Evolutionary conservation across 2,797 vertebrate species (phyloP), one percentile per base, ranked within the genome.

Genomic region (Prunella strophiata): DNA sequence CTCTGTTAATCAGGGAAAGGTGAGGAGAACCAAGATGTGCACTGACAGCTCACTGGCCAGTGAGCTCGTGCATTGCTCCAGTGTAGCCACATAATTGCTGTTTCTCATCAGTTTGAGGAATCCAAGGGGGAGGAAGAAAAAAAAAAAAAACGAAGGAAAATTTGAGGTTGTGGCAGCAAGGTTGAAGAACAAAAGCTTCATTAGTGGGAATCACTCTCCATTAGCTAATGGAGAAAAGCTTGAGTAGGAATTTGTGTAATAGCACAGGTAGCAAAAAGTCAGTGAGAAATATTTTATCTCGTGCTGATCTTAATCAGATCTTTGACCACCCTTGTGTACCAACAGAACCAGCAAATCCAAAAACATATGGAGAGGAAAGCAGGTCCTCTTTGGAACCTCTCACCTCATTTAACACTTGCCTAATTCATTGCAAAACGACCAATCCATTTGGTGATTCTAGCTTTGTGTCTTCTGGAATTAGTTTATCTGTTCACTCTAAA

Each of bases 31-130:
- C 26, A 48, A 50, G 65, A 54, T 38, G 4, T 13, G 7, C 7
- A 7, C 6, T 42, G 80, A 7, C 40, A 70, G 54, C 18, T 75
- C 0, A 0, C 57, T 91, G 82, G n/a, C 62, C 61, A 32, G 34
- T 2, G 13, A 61, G 22, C 26, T 16, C 5, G 4, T 38, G n/a
- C 50, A 7, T 74, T 4, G 11, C 57, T 91, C 52, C 94, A 65
- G 0, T 23, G 7, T 16, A 80, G 75, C 54, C 66, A 22, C 48
- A 61, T 40, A 43, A 19, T n/a, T 0, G 0, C 27, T 59, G 27
- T 58, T 85, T 52, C 32, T 87, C 59, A 19, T 77, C 59, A 13
- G 10, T 38, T 54, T 61, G 65, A 58, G 25, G 48, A 83, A 50
- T 76, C 57, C 36, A 62, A 16, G 26, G 36, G 34, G 8, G 78